Conservation (phyloP, 2,888 invertebrate species). For the Pristionchus exspectatus region DNA sequence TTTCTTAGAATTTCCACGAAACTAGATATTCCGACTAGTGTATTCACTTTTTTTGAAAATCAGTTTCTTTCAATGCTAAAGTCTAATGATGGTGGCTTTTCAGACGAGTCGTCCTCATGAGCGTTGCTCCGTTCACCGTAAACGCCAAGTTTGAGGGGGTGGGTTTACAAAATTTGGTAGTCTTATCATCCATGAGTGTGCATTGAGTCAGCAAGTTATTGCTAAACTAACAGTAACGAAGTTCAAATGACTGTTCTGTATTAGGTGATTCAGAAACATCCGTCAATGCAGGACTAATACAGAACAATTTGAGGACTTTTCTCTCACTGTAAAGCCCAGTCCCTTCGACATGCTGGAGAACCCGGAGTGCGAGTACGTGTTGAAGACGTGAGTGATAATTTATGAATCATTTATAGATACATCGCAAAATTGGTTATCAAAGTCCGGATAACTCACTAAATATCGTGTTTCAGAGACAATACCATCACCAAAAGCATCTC, state of each 20-base stretch:
- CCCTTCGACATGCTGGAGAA: not conserved
- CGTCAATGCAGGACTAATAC: not conserved
- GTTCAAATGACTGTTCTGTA: too few species aligned
- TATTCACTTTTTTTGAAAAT: too few species aligned
- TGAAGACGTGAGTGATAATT: not conserved
- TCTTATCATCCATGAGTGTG: not conserved
- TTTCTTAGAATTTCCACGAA: too few species aligned
- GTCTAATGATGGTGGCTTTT: too few species aligned
- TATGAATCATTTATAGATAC: too few species aligned
- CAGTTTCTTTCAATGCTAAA: too few species aligned
- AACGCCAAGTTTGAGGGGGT: not conserved
- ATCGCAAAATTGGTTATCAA: too few species aligned
- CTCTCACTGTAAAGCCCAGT: not conserved
- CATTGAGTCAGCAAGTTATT: not conserved
- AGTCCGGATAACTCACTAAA: too few species aligned
- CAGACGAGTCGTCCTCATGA: not conserved
- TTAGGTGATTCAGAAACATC: too few species aligned
- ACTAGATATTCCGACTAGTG: too few species aligned
- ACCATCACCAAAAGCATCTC: not conserved
- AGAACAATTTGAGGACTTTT: not conserved
- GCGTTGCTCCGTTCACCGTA: not conserved
- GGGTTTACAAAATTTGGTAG: not conserved
- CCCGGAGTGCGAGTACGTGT: not conserved
- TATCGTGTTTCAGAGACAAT: not conserved
- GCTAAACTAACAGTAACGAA: too few species aligned